Percentiles rank a stretch among this genome's conserved stretches.
Conservation (phyloP, 2,113 vertebrate species). For the Microtus oregoni region DNA sequence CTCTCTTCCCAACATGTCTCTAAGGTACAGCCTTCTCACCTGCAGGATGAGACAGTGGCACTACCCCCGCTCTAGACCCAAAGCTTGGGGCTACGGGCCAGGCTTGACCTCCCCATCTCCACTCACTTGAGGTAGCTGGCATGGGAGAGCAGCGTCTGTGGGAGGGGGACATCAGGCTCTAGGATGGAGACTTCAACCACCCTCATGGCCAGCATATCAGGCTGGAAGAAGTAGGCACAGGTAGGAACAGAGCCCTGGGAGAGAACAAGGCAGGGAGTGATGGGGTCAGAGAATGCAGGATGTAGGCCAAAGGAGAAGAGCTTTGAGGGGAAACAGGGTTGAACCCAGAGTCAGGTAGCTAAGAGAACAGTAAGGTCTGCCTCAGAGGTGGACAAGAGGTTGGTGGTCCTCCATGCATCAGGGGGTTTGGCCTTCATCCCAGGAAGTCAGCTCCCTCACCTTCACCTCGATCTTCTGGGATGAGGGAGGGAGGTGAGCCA, state of each 20-base stretch:
- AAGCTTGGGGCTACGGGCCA: not conserved
- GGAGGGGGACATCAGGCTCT: constrained; percentile 84
- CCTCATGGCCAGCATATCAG: constrained; percentile 93
- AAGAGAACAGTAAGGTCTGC: too few species aligned
- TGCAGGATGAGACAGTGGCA: not conserved
- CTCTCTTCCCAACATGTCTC: not conserved
- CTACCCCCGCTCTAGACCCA: not conserved
- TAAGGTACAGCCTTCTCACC: not conserved
- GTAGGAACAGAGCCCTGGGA: constrained; percentile 91
- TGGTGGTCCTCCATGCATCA: not conserved
- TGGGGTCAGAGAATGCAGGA: not conserved
- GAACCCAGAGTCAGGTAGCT: not conserved
- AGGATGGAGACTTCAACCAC: constrained; percentile 89
- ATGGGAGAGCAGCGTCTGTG: constrained; percentile 85
- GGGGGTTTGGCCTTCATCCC: not conserved
- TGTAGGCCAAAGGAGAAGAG: not conserved
- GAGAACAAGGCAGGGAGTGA: not conserved
- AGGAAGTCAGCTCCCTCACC: constrained; percentile 85
- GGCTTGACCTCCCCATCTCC: not conserved
- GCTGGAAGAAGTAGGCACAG: constrained; percentile 95
- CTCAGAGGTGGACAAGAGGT: not conserved
- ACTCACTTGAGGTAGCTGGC: constrained; percentile 93
- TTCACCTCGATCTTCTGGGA: constrained; percentile 95
- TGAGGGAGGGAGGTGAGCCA: constrained; percentile 93
- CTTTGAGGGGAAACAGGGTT: not conserved